phyloP scores from a whole-genome alignment of 2,113 vertebrate species.

The Gallinago undulata region DNA sequence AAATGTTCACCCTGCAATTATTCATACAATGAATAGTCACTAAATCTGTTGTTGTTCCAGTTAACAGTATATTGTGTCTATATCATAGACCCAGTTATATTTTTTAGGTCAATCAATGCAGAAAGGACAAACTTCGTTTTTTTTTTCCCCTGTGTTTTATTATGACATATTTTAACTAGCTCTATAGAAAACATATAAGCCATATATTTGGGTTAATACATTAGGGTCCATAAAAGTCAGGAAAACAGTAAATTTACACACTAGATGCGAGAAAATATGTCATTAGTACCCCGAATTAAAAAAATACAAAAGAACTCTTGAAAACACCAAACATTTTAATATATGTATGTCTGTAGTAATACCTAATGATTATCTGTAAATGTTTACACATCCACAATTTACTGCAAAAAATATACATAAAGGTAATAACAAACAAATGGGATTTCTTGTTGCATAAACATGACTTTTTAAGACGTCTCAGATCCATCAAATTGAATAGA shows the following conservation, averaged over 20 bases:
- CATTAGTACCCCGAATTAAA: neutral
- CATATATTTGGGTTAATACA: neutral
- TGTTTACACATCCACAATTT: neutral
- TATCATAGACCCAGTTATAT: neutral
- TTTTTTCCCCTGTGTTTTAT: neutral
- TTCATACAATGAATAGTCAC: neutral
- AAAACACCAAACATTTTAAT: neutral
- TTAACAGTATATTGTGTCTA: neutral
- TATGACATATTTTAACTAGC: neutral
- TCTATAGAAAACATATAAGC: neutral
- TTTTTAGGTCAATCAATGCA: neutral
- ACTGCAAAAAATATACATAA: neutral
- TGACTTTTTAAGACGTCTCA: neutral
- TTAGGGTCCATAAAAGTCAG: neutral
- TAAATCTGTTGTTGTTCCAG: neutral
- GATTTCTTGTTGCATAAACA: neutral
- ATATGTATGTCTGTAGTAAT: neutral
- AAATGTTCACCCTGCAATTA: neutral
- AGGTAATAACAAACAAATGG: neutral
- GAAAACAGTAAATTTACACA: neutral
- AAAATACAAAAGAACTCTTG: neutral
- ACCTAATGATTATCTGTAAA: neutral
- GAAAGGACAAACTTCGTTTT: neutral
- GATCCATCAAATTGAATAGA: neutral
- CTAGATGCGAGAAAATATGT: neutral